Percentiles rank a stretch among this genome's conserved stretches.
Conservation (phyloP, 2,113 vertebrate genomes). For the Shinisaurus crocodilurus region DNA sequence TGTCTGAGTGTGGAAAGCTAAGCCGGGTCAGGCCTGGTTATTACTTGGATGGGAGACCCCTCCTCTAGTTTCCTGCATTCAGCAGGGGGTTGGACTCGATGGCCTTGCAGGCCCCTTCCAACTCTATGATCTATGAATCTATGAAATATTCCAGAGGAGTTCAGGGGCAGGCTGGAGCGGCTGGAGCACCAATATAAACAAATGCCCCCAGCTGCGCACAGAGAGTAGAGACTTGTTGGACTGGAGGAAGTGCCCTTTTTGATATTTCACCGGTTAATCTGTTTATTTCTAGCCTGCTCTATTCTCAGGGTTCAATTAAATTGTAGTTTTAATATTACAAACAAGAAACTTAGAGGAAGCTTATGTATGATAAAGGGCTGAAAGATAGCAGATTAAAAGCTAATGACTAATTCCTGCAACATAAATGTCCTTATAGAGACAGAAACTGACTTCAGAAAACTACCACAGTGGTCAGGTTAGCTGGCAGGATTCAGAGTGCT, state of each 20-base stretch:
- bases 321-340: background rate
- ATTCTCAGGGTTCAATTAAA: background rate
- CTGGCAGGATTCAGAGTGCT: constrained; percentile 6
- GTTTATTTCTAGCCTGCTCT: background rate
- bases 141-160: background rate
- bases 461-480: background rate
- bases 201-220: background rate
- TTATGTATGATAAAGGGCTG: background rate
- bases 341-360: constrained; percentile 3
- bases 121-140: no score
- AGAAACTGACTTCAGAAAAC: background rate
- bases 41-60: no score
- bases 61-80: no score
- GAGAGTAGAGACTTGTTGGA: background rate
- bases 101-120: no score
- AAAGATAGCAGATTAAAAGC: background rate
- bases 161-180: background rate
- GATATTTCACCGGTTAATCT: background rate
- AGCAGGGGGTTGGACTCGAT: no score
- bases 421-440: background rate
- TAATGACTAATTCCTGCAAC: background rate
- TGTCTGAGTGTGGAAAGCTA: no score
- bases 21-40: no score
- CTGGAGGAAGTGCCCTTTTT: background rate
- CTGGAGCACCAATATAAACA: background rate